Evolutionary conservation across 2,888 invertebrate species (phyloP).

Genomic region (Agonopterix alstromeriana): DNA sequence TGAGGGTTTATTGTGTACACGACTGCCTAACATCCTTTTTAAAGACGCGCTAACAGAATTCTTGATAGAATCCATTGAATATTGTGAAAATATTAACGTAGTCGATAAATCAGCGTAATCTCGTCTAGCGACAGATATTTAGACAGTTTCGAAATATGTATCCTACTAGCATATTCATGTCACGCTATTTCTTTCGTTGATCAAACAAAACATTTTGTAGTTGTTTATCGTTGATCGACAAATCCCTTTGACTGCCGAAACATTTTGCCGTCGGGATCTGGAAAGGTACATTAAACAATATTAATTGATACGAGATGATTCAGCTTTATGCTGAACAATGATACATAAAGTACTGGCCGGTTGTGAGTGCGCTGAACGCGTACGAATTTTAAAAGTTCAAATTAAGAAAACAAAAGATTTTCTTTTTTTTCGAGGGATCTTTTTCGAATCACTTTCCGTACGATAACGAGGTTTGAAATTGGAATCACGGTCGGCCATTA

Average conservation of each 20-base stretch:
- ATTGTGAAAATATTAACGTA: conserved; percentile 28
- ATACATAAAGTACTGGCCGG: conserved; percentile 19
- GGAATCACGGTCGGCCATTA: conserved; percentile 55
- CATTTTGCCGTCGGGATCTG: conserved; percentile 51
- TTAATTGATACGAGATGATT: conserved; percentile 66
- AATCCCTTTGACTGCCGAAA: conserved; percentile 47
- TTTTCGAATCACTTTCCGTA: conserved; percentile 18
- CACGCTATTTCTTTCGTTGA: conserved; percentile 39
- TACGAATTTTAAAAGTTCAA: conserved; percentile 39
- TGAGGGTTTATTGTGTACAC: conserved; percentile 63
- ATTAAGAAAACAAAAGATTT: conserved; percentile 30
- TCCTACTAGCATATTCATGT: conserved; percentile 41
- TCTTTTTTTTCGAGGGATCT: conserved; percentile 28
- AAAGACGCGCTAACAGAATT: conserved; percentile 48
- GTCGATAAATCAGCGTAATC: conserved; percentile 42
- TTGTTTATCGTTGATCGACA: conserved; percentile 51
- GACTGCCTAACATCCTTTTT: conserved; percentile 59
- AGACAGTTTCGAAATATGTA: conserved; percentile 40
- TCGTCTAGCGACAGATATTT: conserved; percentile 40
- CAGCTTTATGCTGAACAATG: conserved; percentile 53
- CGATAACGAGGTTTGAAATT: conserved; percentile 69
- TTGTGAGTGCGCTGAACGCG: conserved; percentile 24
- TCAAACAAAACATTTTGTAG: conserved; percentile 26
- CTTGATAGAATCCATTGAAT: conserved; percentile 35
- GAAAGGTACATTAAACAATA: conserved; percentile 62